These are phyloP conservation scores for Malaclemys terrapin DNA, from an alignment of 2,113 vertebrate genomes.

Conservation along the genomic window DNA sequence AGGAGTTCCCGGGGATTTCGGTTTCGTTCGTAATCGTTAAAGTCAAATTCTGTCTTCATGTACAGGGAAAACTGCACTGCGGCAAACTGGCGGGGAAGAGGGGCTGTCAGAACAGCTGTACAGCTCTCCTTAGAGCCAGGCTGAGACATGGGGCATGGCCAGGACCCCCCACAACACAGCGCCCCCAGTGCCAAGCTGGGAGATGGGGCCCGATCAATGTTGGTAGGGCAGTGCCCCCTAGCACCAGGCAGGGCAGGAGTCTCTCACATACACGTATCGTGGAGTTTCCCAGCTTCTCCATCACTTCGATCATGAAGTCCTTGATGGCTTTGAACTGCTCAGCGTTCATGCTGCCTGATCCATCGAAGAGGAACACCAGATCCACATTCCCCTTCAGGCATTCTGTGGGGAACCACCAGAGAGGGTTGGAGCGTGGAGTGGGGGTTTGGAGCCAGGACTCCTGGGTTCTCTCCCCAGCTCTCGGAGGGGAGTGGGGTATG, in stretches of 20 bases:
- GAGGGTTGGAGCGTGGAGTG: not conserved
- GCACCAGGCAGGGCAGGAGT: not conserved
- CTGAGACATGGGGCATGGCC: not conserved
- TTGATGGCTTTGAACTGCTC: constrained; percentile 77
- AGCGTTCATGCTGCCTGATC: constrained; percentile 76
- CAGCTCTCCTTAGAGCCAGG: not conserved
- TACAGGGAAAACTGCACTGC: constrained; percentile 80
- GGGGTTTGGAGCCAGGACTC: not conserved
- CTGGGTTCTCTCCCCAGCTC: not conserved
- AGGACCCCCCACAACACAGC: not conserved
- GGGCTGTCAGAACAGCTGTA: not conserved
- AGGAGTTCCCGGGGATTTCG: constrained; percentile 66
- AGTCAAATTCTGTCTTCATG: constrained; percentile 75
- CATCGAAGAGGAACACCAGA: constrained; percentile 88
- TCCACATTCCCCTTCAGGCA: constrained; percentile 84
- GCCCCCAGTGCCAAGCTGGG: not conserved
- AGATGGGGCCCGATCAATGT: not conserved
- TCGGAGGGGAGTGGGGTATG: no score
- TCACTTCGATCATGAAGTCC: constrained; percentile 82
- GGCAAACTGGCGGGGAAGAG: constrained; percentile 79
- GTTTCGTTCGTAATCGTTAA: constrained; percentile 69
- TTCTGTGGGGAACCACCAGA: constrained; percentile 64
- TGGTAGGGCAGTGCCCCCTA: not conserved
- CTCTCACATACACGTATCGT: constrained; percentile 79
- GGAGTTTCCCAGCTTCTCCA: constrained; percentile 75